phyloP scores from a whole-genome alignment of 2,888 invertebrate genomes.

The Cantharis lateralis region DNA sequence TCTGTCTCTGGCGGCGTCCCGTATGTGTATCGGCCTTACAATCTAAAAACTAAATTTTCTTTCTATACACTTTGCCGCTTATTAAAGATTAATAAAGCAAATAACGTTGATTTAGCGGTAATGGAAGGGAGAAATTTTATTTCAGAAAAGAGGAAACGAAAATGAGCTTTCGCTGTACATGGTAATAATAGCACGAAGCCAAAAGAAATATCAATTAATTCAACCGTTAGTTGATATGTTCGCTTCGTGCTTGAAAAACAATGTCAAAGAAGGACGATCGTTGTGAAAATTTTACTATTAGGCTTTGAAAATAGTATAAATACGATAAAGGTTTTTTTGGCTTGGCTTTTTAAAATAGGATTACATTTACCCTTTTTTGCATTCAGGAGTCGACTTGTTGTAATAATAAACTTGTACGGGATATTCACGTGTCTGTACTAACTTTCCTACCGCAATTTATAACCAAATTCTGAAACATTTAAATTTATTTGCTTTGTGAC shows the following conservation, averaged over 20 bases:
- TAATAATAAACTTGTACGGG: background rate
- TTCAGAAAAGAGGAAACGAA: background rate
- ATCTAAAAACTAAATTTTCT: slow-evolving; percentile 15
- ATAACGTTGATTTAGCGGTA: slow-evolving; percentile 2
- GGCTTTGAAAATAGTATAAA: background rate
- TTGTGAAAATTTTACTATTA: background rate
- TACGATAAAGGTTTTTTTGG: background rate
- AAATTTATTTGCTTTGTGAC: background rate
- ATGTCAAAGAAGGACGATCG: background rate
- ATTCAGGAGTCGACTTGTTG: background rate
- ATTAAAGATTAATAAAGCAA: slow-evolving; percentile 9
- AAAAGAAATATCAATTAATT: background rate
- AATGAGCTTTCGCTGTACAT: background rate
- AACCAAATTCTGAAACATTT: background rate
- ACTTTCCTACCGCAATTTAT: background rate
- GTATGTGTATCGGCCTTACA: slow-evolving; percentile 2
- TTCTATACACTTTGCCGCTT: background rate
- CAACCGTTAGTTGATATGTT: background rate
- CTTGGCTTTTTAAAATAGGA: background rate
- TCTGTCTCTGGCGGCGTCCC: slow-evolving; percentile 22
- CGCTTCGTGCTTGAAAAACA: background rate
- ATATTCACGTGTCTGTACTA: background rate
- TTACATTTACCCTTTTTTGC: background rate
- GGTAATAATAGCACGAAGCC: background rate
- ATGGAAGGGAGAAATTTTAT: slow-evolving; percentile 3